Conservation (phyloP, 2,888 invertebrate species). For the Germaria angustata region DNA sequence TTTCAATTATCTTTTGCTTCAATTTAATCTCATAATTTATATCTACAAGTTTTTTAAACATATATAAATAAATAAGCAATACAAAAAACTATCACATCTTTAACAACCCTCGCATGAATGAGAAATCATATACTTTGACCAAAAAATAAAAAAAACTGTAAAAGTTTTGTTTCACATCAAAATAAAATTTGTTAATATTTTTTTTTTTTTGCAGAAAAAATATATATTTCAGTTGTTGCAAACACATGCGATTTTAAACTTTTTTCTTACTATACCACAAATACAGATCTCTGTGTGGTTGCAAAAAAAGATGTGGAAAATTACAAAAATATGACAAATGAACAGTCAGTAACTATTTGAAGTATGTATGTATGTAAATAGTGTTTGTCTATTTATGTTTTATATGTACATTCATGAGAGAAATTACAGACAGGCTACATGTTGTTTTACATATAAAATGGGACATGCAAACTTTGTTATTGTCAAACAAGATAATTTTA, state of each 20-base stretch:
- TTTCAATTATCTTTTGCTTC: no score
- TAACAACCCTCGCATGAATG: not conserved
- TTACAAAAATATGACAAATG: constrained; percentile 20
- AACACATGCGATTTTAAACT: constrained; percentile 47
- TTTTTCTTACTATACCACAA: not conserved
- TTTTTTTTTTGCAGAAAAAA: not conserved
- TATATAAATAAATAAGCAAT: no score
- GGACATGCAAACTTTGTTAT: constrained; percentile 55
- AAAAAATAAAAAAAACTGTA: not conserved
- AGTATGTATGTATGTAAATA: not conserved
- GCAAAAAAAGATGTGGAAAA: constrained; percentile 8
- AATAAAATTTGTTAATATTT: constrained; percentile 23
- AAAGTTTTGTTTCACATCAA: constrained; percentile 35
- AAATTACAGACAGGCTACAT: constrained; percentile 42
- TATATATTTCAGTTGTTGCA: constrained; percentile 33
- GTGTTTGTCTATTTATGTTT: not conserved
- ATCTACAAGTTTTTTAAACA: no score
- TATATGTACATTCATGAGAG: not conserved
- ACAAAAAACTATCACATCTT: not conserved
- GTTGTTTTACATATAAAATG: constrained; percentile 38
- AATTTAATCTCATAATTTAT: no score
- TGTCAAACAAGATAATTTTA: constrained; percentile 42
- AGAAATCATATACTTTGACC: no score
- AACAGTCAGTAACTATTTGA: not conserved
- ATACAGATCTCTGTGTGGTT: not conserved